Base-by-base conservation (phyloP, 2,888 invertebrate species). In the Silvanus unidentatus region DNA sequence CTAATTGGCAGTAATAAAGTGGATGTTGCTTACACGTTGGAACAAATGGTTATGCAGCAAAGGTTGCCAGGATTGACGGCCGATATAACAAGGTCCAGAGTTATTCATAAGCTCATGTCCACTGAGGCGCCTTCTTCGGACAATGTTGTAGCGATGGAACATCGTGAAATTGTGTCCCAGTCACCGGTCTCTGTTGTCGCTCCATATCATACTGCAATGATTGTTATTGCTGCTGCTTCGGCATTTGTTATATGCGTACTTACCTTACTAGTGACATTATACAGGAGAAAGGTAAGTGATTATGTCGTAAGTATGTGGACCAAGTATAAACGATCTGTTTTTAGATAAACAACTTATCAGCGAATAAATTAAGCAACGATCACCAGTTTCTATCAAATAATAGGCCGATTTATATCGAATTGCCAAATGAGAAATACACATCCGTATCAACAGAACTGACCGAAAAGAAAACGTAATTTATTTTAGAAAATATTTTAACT, bases 211-310 rank as follows among this genome's bases (percentile, higher is more conserved):
- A 82, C 87, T 9, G 86, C 86, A 34, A 75, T 88, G 13, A 82
- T 88, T 56, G 85, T 88, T 11, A 74, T 88, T 42, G 86, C 85
- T 15, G 86, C 86, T 1, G 84, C 84, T 5, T 87, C 88, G 2
- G 86, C 88, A 1, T 88, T 88, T 62, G 77, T 88, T 44, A 86
- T 88, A 64, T 86, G 86, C 64, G 82, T 87, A 13, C 75, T 88
- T 13, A 80, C 86, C 16, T 80, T 88, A 2, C 76, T 88, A 10
- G 77, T 88, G 2, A 82, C 87, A 77, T 71, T 88, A 10, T 88
- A 88, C 66, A 79, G 85, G 9, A 77, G 79, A 61, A 79, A 79
- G 68, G 77, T 76, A 56, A 50, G 53, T 57, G 15, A 6, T 35
- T 9, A n/a, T n/a, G n/a, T n/a, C n/a, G n/a, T n/a, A n/a, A n/a